Base-by-base conservation (phyloP, 2,888 invertebrate genomes). In the Spodoptera littoralis region DNA sequence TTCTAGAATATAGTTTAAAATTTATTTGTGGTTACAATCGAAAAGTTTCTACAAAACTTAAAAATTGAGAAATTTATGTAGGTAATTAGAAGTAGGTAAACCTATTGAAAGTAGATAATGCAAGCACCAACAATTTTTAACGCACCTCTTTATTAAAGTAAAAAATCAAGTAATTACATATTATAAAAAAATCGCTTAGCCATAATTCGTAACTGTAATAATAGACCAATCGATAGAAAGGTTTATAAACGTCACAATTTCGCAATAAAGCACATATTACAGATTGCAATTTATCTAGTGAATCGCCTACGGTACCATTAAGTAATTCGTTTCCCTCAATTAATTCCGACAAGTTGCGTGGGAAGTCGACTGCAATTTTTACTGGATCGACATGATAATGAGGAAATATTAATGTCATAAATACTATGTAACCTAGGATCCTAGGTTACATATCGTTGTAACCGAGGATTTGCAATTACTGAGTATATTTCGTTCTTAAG, bases 341-440 rank as follows among this genome's bases (percentile, higher is more conserved):
- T 76, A 64, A 70, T 64, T 64, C 54, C 45, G 27, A 52, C 27
- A 22, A 50, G 44, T n/a, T 41, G 67, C 70, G 76, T 76, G 76
- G 73, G 76, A 76, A 76, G 27, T 54, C 59, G 54, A 44, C 41
- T 44, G 57, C 46, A 53, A 47, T 76, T 75, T 75, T 76, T 56
- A 50, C 61, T 18, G 55, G 54, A 65, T 60, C 56, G 56, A 60
- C 60, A 65, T 30, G 65, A 61, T 76, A 57, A 65, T 76, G 65
- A 55, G 67, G 60, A 76, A 68, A 76, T 54, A 57, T 62, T 65
- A 51, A 62, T 62, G 13, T 18, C 50, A 57, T 72, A 67, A 72
- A 67, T 60, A 60, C 47, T 47, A 13, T 65, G 41, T 60, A 47
- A 57, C 18, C 18, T 18, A 18, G 18, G 18, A 18, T 18, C 18